Conservation (phyloP, 2,888 invertebrate genomes). For the Ctenicera cuprea region DNA sequence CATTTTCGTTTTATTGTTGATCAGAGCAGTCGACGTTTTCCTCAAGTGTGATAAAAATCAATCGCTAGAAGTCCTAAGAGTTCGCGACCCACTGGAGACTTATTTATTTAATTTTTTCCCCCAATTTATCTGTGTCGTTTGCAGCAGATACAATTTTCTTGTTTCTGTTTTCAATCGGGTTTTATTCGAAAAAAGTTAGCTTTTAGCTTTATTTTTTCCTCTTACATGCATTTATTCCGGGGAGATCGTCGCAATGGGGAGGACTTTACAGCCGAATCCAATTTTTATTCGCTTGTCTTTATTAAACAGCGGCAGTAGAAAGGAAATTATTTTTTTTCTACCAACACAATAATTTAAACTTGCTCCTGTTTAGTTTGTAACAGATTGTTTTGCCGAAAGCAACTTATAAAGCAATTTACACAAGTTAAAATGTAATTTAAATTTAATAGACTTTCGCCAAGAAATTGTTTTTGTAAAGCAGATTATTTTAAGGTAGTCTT, state of each 20-base stretch:
- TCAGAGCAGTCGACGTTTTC: constrained; percentile 29
- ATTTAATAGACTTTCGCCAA: constrained; percentile 31
- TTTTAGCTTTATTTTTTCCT: constrained; percentile 28
- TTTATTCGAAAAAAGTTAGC: constrained; percentile 18
- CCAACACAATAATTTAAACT: too few species aligned
- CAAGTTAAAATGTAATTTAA: constrained; percentile 36
- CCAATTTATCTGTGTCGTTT: constrained; percentile 52
- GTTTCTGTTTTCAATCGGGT: constrained; percentile 35
- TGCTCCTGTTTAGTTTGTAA: too few species aligned
- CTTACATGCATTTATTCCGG: constrained; percentile 12
- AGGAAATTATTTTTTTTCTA: too few species aligned
- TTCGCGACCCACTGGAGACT: constrained; percentile 38
- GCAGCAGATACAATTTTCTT: constrained; percentile 38
- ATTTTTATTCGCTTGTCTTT: constrained; percentile 1
- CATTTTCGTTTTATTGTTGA: constrained; percentile 29
- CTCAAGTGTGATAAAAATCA: constrained; percentile 41
- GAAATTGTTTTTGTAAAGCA: background rate
- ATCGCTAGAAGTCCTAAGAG: constrained; percentile 32
- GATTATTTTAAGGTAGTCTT: constrained; percentile 12
- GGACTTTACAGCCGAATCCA: constrained; percentile 2
- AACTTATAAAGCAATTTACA: constrained; percentile 15
- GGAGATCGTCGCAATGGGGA: constrained; percentile 8
- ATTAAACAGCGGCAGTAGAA: background rate
- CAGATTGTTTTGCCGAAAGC: background rate
- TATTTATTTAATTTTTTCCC: constrained; percentile 52